Conservation (phyloP, 2,797 vertebrate species). For the Onychomys torridus region DNA sequence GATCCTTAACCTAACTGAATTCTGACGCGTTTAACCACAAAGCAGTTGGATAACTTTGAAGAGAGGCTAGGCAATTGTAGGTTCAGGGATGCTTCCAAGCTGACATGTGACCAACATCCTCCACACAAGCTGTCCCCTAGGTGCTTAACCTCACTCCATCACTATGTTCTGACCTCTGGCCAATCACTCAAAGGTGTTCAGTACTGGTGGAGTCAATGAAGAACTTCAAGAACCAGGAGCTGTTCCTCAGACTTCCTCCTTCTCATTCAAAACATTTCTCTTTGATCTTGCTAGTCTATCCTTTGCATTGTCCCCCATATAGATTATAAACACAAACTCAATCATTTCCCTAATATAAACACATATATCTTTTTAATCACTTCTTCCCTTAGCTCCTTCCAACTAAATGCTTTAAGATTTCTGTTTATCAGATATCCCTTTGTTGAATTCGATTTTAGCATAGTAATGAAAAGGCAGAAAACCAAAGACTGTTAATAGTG, state of each 20-base stretch:
- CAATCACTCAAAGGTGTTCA: neutral
- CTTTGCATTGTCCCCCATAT: neutral
- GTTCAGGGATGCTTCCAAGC: neutral
- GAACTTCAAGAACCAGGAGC: neutral
- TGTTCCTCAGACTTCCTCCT: neutral
- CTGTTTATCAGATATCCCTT: neutral
- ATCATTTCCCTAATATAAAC: neutral
- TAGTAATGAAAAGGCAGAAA: slow-evolving; percentile 21
- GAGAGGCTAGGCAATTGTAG: neutral
- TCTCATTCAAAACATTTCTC: neutral
- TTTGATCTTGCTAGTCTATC: neutral
- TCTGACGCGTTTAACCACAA: neutral
- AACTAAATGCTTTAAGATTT: slow-evolving; percentile 1
- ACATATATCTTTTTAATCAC: neutral
- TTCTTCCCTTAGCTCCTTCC: neutral
- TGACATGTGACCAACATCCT: neutral
- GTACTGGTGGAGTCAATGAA: too few relatives aligned
- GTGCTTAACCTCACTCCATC: accelerated
- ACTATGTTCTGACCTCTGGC: neutral
- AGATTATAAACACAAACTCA: slow-evolving; percentile 10
- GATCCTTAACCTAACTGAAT: neutral
- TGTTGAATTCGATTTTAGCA: slow-evolving; percentile 39
- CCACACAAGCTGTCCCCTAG: too few relatives aligned
- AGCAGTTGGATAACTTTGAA: neutral
- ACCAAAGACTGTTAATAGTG: neutral